Evolutionary conservation across 2,797 vertebrate genomes (phyloP), one percentile per base, ranked within the genome.

Genomic region (Coregonus suidteri): DNA sequence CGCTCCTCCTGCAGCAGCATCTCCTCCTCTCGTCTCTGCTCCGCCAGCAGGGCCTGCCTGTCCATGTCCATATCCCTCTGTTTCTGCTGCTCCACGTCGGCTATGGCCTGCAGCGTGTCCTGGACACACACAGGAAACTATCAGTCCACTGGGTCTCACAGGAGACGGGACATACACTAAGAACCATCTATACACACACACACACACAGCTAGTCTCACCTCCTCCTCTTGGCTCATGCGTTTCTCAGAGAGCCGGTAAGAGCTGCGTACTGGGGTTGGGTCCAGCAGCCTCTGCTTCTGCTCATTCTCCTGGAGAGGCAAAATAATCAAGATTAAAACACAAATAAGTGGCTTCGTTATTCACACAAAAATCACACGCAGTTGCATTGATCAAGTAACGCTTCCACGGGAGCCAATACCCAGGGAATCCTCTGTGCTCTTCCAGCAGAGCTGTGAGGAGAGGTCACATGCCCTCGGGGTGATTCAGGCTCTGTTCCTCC

Each of bases 1-100:
- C 95, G 93, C 83, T 99, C 96, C 71, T 99, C 97, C 86, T 96
- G 96, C n/a, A 95, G 91, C 77, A 97, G 91, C 81, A 96, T 94
- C 25, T 99, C 97, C 81, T 98, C 96, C 85, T 99, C 98, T 76
- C 94, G 94, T 56, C 96, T 95, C 92, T 99, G 98, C 88, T 98
- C 97, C 0, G 96, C 96, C 76, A 99, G 87, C 41, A 99, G 93
- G 68, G 96, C 94, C 80, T 98, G 98, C 62, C 97, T 94, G 74
- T 98, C 96, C 81, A 95, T 90, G 70, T 96, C 96, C 31, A 98
- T 97, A 41, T 98, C 97, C 82, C 89, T 95, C 83, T 91, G 96
- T 85, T 93, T 96, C 81, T 94, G 94, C 76, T 95, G 94, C 74
- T 97, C 97, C 81, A 93, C 81, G 1, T 95, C 95, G 35, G 81